Base-by-base conservation (phyloP, 1,140 invertebrate genomes). In the Mercenaria mercenaria region DNA sequence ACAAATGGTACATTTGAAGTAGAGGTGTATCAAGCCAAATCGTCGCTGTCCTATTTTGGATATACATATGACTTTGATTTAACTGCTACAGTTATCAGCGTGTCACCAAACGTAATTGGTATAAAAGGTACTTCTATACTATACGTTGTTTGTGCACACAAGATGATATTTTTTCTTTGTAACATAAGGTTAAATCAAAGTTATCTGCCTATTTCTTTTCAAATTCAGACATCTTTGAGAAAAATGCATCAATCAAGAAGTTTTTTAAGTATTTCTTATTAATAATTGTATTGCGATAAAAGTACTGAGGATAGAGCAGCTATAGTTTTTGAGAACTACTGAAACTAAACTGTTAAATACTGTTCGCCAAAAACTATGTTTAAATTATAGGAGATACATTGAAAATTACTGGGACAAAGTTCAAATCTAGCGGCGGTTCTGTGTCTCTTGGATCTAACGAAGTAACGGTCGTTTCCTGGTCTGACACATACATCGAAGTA, bases 1-100 rank as follows among this genome's bases (percentile, higher is more conserved):
- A n/a, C n/a, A n/a, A 41, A 26, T 10, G 85, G 77, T 20, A 81
- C 86, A 0, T 67, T 26, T 72, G 77, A 81, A 52, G 86, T 88
- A 52, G 29, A 69, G 4, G 88, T 89, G 0, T n/a, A 23, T 50
- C 88, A 89, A 64, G 80, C 32, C 13, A 15, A 32, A 41, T 29
- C 43, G 1, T n/a, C 72, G 11, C 41, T 84, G 23, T 37, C 67
- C 0, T 84, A 52, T 52, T 76, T 69, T 26, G 50, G 69, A 15
- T 89, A 50, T 37, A 59, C 37, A 6, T 89, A 89, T 34, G 56
- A 77, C 32, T 34, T 6, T 43, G 2, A 37, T 0, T 18, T 77
- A 0, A 89, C 80, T 2, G 47, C 80, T 39, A 34, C 50, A 20
- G 56, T 89, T n/a, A 34, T 10, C 41, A 43, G 23, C 20, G 23